Evolutionary conservation across 2,113 vertebrate genomes (phyloP).

Genomic region (Albula goreensis): DNA sequence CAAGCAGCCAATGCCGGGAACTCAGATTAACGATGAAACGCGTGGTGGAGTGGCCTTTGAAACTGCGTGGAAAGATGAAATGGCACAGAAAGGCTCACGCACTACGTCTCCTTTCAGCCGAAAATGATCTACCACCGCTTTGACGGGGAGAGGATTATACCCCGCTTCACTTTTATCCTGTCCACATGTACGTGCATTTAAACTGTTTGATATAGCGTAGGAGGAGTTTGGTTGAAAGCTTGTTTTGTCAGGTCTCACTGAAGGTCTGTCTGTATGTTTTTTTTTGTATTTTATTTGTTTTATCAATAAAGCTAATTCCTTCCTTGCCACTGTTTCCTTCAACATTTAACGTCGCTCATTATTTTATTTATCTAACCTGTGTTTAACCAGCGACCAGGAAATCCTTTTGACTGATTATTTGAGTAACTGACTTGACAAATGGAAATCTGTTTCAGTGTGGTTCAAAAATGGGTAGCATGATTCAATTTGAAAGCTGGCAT

Average conservation of each 20-base stretch:
- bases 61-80: slow-evolving; percentile 13
- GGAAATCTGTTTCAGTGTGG: neutral
- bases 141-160: slow-evolving; percentile 16
- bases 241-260: slow-evolving; percentile 5
- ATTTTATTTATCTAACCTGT: neutral
- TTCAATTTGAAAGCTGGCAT: neutral
- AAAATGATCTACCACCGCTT: neutral
- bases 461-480: neutral
- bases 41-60: slow-evolving; percentile 7
- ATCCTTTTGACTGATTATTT: neutral
- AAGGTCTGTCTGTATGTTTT: neutral
- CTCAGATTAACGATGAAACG: slow-evolving; percentile 7
- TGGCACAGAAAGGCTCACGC: neutral
- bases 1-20: neutral
- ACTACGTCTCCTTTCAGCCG: neutral
- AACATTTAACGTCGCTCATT: neutral
- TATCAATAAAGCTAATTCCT: neutral
- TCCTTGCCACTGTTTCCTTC: neutral
- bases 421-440: neutral
- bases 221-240: neutral
- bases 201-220: neutral
- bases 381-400: neutral
- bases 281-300: neutral
- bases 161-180: neutral
- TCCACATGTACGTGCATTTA: slow-evolving; percentile 14